Percentiles rank a stretch among this genome's conserved stretches.
Evolutionary conservation across 37 sponge, comb jelly and placozoan genomes (phyloP).

Genomic region (Oopsacas minuta): DNA sequence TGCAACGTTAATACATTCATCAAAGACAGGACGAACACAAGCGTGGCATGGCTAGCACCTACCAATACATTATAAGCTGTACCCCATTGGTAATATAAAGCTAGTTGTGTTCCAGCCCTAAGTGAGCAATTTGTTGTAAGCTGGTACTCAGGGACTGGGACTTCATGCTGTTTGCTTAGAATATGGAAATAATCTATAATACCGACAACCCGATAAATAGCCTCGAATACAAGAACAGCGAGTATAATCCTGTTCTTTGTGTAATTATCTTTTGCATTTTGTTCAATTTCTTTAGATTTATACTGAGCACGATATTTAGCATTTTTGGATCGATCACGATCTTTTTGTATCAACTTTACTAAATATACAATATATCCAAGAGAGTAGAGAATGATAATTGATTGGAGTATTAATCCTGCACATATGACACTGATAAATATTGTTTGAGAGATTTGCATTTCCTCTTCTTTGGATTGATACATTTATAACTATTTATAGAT

Average conservation of each 20-base stretch:
- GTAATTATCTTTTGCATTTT: background rate
- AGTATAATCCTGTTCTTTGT: background rate
- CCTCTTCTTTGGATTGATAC: too few species aligned
- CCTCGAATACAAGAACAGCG: background rate
- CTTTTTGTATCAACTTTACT: background rate
- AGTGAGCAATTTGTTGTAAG: background rate
- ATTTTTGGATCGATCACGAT: too few species aligned
- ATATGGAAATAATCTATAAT: background rate
- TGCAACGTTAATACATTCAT: background rate
- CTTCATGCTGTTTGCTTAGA: background rate
- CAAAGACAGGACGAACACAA: background rate
- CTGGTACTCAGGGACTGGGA: background rate
- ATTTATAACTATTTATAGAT: too few species aligned
- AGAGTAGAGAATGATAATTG: background rate
- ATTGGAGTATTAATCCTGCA: background rate
- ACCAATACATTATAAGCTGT: background rate
- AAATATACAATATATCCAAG: background rate
- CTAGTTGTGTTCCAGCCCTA: background rate
- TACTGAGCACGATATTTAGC: background rate
- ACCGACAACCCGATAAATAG: background rate
- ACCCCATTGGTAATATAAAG: background rate
- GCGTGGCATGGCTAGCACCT: background rate
- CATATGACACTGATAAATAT: background rate
- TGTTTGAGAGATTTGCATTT: background rate
- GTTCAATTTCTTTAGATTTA: background rate